Base-by-base conservation (phyloP, 64 coral and sea anemone species). In the Montipora sp. region DNA sequence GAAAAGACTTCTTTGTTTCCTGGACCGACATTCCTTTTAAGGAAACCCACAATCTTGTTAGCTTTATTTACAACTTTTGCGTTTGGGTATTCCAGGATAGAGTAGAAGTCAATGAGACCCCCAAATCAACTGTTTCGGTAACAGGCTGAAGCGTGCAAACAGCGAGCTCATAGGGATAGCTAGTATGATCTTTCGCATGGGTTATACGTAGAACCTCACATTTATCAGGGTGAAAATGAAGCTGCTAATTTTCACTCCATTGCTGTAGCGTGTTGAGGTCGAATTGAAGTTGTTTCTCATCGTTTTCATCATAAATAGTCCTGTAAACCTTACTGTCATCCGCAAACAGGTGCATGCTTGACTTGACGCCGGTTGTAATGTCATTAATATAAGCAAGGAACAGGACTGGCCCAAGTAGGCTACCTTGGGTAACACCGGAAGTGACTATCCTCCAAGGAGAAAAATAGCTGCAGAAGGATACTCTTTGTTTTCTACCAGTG, bases 401-500 rank as follows among this genome's bases (percentile, higher is more conserved):
- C n/a, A n/a, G n/a, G n/a, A 55, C 51, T 55, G 51, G 61, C 47
- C 83, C 83, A 5, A 87, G 69, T 48, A 87, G 65, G 46, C 50
- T 83, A 60, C 50, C 66, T 69, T 69, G 82, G 66, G 82, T 9
- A 24, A 24, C 23, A 63, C 80, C 58, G 27, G 81, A 84, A 23
- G 65, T 65, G 58, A 84, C 81, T 23, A 13, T 67, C 45, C 23
- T 67, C 81, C 58, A 65, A 59, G 57, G 58, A 65, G 81, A 84
- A 65, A 44, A 65, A 27, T 67, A 3, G 13, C 65, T 16, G 43
- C 65, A 1, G 22, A 84, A 65, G 3, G 45, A 44, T 0, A 84
- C 81, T 67, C 59, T 59, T 84, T 84, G 58, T 67, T 84, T 67
- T 18, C 81, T 67, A 66, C 22, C 81, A 84, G n/a, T 20, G 58